Conservation (phyloP, 2,888 invertebrate species). For the Alitta virens region DNA sequence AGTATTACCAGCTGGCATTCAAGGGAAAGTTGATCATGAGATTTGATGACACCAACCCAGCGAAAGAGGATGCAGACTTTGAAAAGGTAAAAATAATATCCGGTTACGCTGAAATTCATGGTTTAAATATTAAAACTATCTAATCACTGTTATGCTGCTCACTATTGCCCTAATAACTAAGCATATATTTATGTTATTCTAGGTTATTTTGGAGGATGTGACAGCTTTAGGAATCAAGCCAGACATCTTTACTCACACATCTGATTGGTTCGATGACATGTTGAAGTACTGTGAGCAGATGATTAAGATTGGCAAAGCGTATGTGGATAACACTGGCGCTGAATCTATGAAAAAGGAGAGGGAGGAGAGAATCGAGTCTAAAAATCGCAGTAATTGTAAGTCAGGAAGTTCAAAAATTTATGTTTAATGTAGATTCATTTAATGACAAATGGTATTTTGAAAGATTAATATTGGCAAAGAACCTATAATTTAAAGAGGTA, state of each 20-base stretch:
- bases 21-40: conserved; percentile 95
- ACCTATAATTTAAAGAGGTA: no score
- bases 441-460: no score
- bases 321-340: conserved; percentile 93
- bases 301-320: conserved; percentile 85
- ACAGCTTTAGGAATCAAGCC: conserved; percentile 87
- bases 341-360: conserved; percentile 93
- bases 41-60: conserved; percentile 99
- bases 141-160: no score
- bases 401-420: no score
- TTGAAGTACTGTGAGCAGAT: conserved; percentile 82
- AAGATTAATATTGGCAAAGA: no score
- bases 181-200: conserved; percentile 7
- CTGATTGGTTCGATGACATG: conserved; percentile 94
- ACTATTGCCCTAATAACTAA: no score
- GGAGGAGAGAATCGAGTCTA: conserved; percentile 82
- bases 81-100: no score
- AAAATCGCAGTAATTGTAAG: conserved; percentile 80
- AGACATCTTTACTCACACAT: conserved; percentile 90
- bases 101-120: no score
- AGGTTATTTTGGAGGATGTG: conserved; percentile 87
- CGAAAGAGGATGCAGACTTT: conserved; percentile 95
- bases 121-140: no score
- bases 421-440: no score
- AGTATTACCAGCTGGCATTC: conserved; percentile 80